Base-by-base conservation (phyloP, 2,888 invertebrate genomes). In the Sesia bembeciformis region DNA sequence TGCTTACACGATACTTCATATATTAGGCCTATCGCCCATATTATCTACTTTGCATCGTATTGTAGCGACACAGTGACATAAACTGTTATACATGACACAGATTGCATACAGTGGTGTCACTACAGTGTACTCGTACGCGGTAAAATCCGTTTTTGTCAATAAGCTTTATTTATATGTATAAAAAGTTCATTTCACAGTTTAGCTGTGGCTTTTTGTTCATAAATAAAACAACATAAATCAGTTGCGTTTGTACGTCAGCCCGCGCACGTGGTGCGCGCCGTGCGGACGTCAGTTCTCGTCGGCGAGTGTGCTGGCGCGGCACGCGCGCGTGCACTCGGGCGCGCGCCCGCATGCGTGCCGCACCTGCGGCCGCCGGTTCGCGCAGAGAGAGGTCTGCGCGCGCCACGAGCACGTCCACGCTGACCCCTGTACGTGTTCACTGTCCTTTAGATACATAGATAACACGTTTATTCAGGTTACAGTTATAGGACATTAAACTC, bases 271-370 rank as follows among this genome's bases (percentile, higher is more conserved):
- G 46, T 90, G 94, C 60, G 85, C 77, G 7, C 76, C 90, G 40
- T 94, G 94, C 64, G 91, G 92, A 57, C 92, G 93, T 74, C 91
- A 91, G 86, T 91, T 94, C 70, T 92, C 93, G 5, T 92, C 93
- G 2, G 77, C 90, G 62, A 91, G 93, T 55, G 93, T 94, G 40
- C 89, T 91, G 49, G 91, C 95, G 0, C 95, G 95, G 68, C 76
- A 90, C 90, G 78, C 90, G 93, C 55, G 92, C 92, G 53, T 95
- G 95, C 78, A 5, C 92, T 93, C 0, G 93, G 38, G 5, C 50
- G 4, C 23, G 46, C 4, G 46, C 23, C 6, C 46, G 46, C 46
- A 23, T 23, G 23, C 91, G 90, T 74, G 95, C 95, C 40, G 92
- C 87, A 83, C 80, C 64, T 92, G 81, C 57, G 89, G 77, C 49